Percentiles rank a stretch among this genome's conserved stretches.
Conservation (phyloP, 2,888 invertebrate genomes). For the Zootermopsis nevadensis region DNA sequence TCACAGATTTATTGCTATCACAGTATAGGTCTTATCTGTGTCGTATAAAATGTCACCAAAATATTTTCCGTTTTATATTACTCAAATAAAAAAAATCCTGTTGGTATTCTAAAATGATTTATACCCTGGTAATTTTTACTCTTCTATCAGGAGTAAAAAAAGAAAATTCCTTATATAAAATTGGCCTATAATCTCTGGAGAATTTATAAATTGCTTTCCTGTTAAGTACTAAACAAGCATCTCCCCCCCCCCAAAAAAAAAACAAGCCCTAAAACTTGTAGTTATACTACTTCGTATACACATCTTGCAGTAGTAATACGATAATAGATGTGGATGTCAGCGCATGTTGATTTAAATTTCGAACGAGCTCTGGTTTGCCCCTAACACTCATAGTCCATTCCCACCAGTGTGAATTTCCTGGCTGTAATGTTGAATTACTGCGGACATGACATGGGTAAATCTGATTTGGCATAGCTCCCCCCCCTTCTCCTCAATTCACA, state of each 20-base stretch:
- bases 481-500: not conserved
- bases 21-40: constrained; percentile 34
- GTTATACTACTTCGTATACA: not conserved
- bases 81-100: constrained; percentile 33
- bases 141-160: constrained; percentile 4
- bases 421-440: constrained; percentile 49
- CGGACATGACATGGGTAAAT: constrained; percentile 45
- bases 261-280: no score
- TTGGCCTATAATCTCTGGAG: constrained; percentile 21
- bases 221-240: no score
- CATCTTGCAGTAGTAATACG: not conserved
- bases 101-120: constrained; percentile 20
- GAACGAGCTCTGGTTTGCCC: constrained; percentile 37
- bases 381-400: not conserved
- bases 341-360: constrained; percentile 41
- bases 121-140: constrained; percentile 29
- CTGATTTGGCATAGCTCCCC: constrained; percentile 47
- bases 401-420: constrained; percentile 46
- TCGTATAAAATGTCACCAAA: constrained; percentile 38
- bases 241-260: no score
- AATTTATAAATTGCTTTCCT: not conserved
- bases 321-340: constrained; percentile 24
- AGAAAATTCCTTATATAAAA: not conserved
- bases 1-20: constrained; percentile 26
- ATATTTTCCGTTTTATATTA: constrained; percentile 43